These are phyloP conservation scores for Tethea ocularis DNA, from an alignment of 2,888 invertebrate species.

Conservation along the genomic window DNA sequence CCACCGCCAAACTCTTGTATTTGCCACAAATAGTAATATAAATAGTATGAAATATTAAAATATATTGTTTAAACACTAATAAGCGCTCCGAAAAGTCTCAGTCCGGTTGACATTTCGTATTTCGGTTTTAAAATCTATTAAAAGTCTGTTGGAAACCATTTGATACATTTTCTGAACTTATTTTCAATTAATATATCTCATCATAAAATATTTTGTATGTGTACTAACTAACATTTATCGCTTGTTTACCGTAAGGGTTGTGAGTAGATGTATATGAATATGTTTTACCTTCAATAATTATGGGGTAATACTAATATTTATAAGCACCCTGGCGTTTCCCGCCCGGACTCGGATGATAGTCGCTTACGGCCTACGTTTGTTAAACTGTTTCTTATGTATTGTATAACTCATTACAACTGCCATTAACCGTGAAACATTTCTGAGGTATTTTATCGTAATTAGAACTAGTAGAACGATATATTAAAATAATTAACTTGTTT, in stretches of 20 bases:
- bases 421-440: background rate
- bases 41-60: background rate
- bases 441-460: slow-evolving; percentile 12
- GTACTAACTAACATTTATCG: background rate
- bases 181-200: too few species aligned
- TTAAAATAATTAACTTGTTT: slow-evolving; percentile 20
- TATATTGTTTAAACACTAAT: slow-evolving; percentile 15
- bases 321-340: background rate
- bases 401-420: background rate
- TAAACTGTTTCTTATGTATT: background rate
- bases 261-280: slow-evolving; percentile 1
- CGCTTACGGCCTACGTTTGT: background rate
- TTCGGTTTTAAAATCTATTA: too few species aligned
- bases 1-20: background rate
- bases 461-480: slow-evolving; percentile 30
- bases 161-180: too few species aligned
- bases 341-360: background rate
- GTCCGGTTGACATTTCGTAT: background rate
- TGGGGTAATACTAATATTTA: background rate
- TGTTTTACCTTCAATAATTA: too few species aligned
- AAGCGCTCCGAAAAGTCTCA: background rate
- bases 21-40: slow-evolving; percentile 3
- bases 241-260: background rate
- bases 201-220: background rate
- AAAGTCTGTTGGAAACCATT: too few species aligned